Evolutionary conservation across 2,888 invertebrate genomes (phyloP).

Genomic region (Mongoloraphidia duomilia): DNA sequence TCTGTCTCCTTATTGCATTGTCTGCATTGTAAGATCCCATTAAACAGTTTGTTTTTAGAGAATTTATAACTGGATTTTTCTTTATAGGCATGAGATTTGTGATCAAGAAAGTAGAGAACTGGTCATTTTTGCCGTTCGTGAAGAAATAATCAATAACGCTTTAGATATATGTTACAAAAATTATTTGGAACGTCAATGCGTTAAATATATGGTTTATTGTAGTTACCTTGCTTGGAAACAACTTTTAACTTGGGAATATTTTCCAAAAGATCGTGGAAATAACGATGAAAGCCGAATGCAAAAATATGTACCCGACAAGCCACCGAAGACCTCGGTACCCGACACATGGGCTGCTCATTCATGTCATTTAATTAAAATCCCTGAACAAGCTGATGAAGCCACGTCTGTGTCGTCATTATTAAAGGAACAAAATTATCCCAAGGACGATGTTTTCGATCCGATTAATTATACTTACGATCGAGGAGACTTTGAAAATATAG

Average conservation of each 20-base stretch:
- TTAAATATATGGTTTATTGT: conserved; percentile 9
- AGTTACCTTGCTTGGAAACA: conserved; percentile 9
- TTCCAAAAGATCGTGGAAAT: conserved; percentile 8
- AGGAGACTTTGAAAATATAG: too few relatives aligned
- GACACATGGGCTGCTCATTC: conserved; percentile 11
- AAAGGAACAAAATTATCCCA: too few relatives aligned
- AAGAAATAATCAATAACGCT: conserved; percentile 7
- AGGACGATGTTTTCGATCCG: too few relatives aligned
- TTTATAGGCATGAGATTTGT: neutral
- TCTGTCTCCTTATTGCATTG: too few relatives aligned
- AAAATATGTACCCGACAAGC: conserved; percentile 8
- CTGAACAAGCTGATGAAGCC: too few relatives aligned
- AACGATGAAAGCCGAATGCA: conserved; percentile 5
- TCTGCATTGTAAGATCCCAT: too few relatives aligned
- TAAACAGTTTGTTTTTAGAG: too few relatives aligned
- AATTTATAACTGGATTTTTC: too few relatives aligned
- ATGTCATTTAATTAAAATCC: too few relatives aligned
- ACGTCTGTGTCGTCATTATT: too few relatives aligned
- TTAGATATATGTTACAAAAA: conserved; percentile 7
- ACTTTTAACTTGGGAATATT: conserved; percentile 9
- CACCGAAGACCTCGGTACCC: conserved; percentile 9
- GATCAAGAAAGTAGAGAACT: conserved; percentile 1
- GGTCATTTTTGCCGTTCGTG: conserved; percentile 6
- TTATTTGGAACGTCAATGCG: conserved; percentile 7
- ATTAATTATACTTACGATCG: too few relatives aligned